Percentiles rank a stretch among this genome's conserved stretches.
Conservation (phyloP, 2,888 invertebrate species). For the Drosophila kokeensis region DNA sequence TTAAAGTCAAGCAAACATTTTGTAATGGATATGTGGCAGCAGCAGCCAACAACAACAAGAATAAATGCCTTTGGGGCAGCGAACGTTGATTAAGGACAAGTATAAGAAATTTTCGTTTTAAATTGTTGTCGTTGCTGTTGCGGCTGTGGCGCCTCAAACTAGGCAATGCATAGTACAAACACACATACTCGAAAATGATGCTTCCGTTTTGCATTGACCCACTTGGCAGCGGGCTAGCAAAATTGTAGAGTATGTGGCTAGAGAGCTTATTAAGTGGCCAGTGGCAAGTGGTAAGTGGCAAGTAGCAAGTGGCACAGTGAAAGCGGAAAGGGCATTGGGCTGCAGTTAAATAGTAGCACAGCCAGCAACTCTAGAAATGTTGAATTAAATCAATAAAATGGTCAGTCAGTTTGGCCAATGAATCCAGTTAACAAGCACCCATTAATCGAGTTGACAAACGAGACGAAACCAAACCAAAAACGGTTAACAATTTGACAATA, state of each 20-base stretch:
- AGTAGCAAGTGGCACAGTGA: neutral
- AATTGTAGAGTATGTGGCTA: neutral
- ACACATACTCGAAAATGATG: slow-evolving; percentile 49
- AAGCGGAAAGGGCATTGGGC: neutral
- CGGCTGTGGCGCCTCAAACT: slow-evolving; percentile 37
- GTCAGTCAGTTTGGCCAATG: neutral
- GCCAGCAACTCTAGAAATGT: neutral
- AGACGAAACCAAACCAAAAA: neutral
- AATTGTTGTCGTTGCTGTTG: slow-evolving; percentile 47
- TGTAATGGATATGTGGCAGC: neutral
- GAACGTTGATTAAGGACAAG: slow-evolving; percentile 71
- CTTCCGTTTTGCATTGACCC: slow-evolving; percentile 61
- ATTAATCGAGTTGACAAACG: neutral
- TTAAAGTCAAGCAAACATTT: neutral
- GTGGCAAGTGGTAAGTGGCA: neutral
- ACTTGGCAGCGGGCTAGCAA: slow-evolving; percentile 41
- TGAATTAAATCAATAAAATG: slow-evolving; percentile 13
- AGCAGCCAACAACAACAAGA: slow-evolving; percentile 24
- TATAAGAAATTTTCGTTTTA: slow-evolving; percentile 63
- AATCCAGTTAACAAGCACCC: neutral
- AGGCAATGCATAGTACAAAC: slow-evolving; percentile 48
- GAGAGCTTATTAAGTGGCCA: neutral
- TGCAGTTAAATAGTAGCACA: neutral
- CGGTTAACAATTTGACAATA: neutral
- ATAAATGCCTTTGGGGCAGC: slow-evolving; percentile 56